Evolutionary conservation across 2,797 vertebrate genomes (phyloP), one percentile per base, ranked within the genome.

Genomic region (Hydrophis major): DNA sequence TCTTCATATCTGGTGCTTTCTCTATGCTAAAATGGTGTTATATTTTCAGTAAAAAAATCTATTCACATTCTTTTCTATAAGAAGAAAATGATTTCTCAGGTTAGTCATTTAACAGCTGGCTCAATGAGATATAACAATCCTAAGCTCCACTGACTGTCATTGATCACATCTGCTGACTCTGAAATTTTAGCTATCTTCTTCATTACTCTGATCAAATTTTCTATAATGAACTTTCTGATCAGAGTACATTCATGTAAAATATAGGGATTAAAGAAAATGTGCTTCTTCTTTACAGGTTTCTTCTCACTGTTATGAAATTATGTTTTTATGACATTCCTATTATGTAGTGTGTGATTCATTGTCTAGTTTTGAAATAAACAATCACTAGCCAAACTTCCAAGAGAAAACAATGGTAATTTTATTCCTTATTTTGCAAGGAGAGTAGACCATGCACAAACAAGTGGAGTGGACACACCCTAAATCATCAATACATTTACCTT

Each of bases 121-220:
- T 95, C 88, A 95, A 47, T 22, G 94, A 96, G 32, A 10, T 87
- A 27, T 91, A 95, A 90, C 18, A 90, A 47, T 50, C 78, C 0
- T 55, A 18, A 60, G 27, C 92, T 89, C 90, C 93, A 57, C 4
- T 93, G 37, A 60, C 25, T 94, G 22, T 86, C 10, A 92, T 92
- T 94, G 94, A 92, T 88, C 61, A 88, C 56, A 91, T 96, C 90
- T 96, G 37, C 60, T 96, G 63, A 37, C 94, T 94, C 2, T 69
- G 90, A 86, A 93, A 25, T 94, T 94, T 66, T 90, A 96, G 93
- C 90, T 94, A 90, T 50, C 12, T 95, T 96, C 93, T 83, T 89
- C 87, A 89, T 95, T 94, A 88, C 88, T 60, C 93, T 0, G 66
- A n/a, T 16, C 63, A 32, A 28, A 69, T 69, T 32, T 69, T 69